phyloP scores from a whole-genome alignment of 2,797 vertebrate genomes.

The Distichodus sexfasciatus region DNA sequence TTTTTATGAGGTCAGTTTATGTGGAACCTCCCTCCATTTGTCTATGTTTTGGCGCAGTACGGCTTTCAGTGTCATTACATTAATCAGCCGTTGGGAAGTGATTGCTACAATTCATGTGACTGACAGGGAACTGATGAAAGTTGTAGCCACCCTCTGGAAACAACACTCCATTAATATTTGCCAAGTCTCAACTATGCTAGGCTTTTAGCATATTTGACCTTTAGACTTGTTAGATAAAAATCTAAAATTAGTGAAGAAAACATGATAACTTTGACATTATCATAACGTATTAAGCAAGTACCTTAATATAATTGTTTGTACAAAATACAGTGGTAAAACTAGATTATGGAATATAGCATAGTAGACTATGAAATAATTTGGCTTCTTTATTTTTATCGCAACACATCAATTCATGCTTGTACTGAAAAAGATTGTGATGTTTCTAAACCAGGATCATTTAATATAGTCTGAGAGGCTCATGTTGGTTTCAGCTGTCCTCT shows the following conservation, averaged over 20 bases:
- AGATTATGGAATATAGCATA: too few relatives aligned
- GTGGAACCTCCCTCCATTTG: constrained; percentile 50
- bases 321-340: too few relatives aligned
- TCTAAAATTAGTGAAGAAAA: background rate
- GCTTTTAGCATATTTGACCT: too few relatives aligned
- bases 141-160: background rate
- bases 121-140: constrained; percentile 37
- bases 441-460: constrained; percentile 13
- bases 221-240: background rate
- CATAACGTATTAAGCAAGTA: background rate
- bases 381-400: too few relatives aligned
- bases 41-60: constrained; percentile 38
- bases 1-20: constrained; percentile 61
- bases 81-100: constrained; percentile 32
- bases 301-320: too few relatives aligned
- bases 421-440: too few relatives aligned
- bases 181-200: constrained; percentile 24
- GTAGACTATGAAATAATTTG: too few relatives aligned
- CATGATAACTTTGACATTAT: background rate
- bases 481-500: constrained; percentile 27
- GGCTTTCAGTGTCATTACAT: constrained; percentile 42
- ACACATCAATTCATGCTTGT: too few relatives aligned
- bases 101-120: constrained; percentile 29
- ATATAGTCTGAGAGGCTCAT: constrained; percentile 11
- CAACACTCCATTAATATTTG: background rate